Evolutionary conservation across 2,888 invertebrate species (phyloP), one percentile per base, ranked within the genome.

Genomic region (Caenorhabditis imperialis): DNA sequence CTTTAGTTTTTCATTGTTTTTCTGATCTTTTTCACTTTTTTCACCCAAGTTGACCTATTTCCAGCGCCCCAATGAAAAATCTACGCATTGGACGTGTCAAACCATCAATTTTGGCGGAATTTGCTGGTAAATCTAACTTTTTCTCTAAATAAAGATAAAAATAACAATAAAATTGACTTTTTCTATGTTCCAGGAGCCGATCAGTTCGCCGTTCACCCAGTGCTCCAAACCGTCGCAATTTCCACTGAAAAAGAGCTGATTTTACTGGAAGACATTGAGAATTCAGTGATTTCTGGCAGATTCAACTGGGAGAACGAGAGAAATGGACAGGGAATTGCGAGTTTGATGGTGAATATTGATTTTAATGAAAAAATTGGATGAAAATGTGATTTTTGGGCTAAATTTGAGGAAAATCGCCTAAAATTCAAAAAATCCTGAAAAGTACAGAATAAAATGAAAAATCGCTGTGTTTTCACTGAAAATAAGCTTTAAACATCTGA

Each of bases 121-220:
- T 58, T 18, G 37, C 51, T 45, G 53, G 69, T 58, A 22, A 27
- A 20, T 44, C 3, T 12, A n/a, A n/a, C n/a, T n/a, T n/a, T n/a
- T n/a, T n/a, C n/a, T n/a, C n/a, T n/a, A 38, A 8, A 8, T 3
- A 38, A 57, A 57, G 6, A 3, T 18, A 23, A 57, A 16, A n/a
- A 6, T 23, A 8, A 16, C 1, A 42, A 7, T 5, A 7, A 23
- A 14, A 40, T 40, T 25, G 7, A 14, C 7, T 22, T 1, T 5
- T 2, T 27, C 18, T 50, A 18, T 3, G 20, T 45, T 70, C 10
- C 42, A 72, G 55, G 27, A 2, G 18, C 61, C 23, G 60, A 65
- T 5, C 8, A 40, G 3, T 73, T 73, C 35, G 73, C 55, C 1
- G 45, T 73, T 22, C 61, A 73, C 35, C 55, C 54, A 1, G 55